Percentiles rank a stretch among this genome's conserved stretches.
phyloP scores from a whole-genome alignment of 2,888 invertebrate species.

The Drosophila anceps region DNA sequence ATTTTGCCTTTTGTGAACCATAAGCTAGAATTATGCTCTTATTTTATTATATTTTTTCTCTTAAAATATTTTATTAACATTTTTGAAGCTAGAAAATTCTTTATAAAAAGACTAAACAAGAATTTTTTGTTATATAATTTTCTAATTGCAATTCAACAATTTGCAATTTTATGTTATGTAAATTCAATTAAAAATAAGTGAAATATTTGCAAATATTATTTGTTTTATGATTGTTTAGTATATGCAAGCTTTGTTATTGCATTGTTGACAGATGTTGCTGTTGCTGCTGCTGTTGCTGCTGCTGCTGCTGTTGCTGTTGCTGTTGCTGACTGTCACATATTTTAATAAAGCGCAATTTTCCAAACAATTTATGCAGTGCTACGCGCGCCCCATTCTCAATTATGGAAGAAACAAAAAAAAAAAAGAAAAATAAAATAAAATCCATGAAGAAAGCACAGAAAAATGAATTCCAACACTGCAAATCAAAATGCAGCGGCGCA shows the following conservation, averaged over 20 bases:
- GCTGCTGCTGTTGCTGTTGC: too few species aligned
- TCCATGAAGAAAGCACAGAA: constrained; percentile 4
- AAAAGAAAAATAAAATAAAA: background rate
- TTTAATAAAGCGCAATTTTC: constrained; percentile 54
- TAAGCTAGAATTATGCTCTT: too few species aligned
- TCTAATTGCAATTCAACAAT: background rate
- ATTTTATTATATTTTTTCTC: too few species aligned
- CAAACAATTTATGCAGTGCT: constrained; percentile 56
- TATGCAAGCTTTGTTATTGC: background rate
- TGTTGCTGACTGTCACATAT: constrained; percentile 23
- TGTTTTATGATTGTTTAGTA: background rate
- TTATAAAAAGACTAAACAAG: background rate
- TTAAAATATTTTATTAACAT: too few species aligned
- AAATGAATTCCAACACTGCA: constrained; percentile 17
- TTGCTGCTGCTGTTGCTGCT: background rate
- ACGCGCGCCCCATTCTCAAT: constrained; percentile 23
- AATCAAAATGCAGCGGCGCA: constrained; percentile 50
- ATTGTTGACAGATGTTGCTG: constrained; percentile 3
- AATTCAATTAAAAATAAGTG: background rate
- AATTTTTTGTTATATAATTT: background rate
- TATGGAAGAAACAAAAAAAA: background rate
- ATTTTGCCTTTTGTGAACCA: too few species aligned
- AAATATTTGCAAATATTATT: constrained; percentile 1
- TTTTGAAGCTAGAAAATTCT: background rate
- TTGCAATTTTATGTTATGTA: background rate